These are phyloP conservation scores for Rhegmatorhina hoffmannsi DNA, from an alignment of 2,113 vertebrate genomes.

Conservation along the genomic window DNA sequence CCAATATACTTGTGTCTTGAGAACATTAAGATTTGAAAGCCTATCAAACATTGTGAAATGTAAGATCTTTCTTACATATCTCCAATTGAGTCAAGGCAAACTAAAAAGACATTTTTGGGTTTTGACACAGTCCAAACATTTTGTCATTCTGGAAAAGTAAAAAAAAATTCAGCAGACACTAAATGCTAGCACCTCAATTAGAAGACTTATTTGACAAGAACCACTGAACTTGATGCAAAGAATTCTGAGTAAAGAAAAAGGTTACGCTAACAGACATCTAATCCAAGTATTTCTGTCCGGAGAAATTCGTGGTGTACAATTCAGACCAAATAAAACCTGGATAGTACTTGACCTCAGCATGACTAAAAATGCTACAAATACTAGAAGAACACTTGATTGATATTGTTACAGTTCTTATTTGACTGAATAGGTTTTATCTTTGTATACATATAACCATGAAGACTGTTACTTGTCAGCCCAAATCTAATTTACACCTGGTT, in stretches of 20 bases:
- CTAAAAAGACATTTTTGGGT: background rate
- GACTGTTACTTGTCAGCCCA: background rate
- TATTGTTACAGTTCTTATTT: background rate
- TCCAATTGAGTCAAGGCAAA: background rate
- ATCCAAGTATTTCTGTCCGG: background rate
- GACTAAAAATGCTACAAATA: background rate
- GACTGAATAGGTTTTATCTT: background rate
- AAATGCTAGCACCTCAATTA: background rate
- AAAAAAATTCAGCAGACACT: background rate
- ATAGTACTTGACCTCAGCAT: background rate
- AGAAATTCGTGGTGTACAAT: background rate
- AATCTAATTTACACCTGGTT: background rate
- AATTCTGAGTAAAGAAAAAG: background rate
- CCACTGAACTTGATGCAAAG: background rate
- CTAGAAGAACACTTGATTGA: background rate
- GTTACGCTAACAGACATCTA: background rate
- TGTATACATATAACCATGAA: background rate
- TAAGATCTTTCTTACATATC: background rate
- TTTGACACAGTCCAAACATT: background rate
- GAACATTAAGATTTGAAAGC: background rate
- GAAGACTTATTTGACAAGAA: background rate
- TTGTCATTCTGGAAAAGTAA: background rate
- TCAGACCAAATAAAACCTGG: background rate
- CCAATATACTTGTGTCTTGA: background rate
- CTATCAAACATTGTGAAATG: background rate